Evolutionary conservation across 2,113 vertebrate species (phyloP), one percentile per base, ranked within the genome.

Genomic region (Fukomys damarensis): DNA sequence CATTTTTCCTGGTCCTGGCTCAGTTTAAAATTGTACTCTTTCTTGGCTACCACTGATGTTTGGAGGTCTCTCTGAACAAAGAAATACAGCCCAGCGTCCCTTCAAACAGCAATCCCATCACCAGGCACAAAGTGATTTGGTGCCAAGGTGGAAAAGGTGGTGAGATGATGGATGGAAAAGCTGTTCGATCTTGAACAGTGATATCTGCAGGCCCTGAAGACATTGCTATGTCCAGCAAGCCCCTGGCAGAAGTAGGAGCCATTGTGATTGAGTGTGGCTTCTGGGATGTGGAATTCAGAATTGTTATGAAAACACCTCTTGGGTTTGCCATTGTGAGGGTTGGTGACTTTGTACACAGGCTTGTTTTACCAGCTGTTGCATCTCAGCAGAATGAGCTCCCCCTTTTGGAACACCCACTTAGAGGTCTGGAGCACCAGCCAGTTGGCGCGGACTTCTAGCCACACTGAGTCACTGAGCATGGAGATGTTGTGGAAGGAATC

Each of bases 241-340:
- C 93, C 98, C 65, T 95, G 66, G 88, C 98, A 98, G 96, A 86
- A 97, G 72, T 98, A 98, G 90, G 95, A 85, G 83, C 98, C 98
- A 1, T 0, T 97, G 92, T 98, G 5, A 1, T 7, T 1, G 7
- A 0, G 8, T 0, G 35, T 66, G 5, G 97, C 96, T 0, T 72
- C 0, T 19, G n/a, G n/a, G 13, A 98, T 95, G 77, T 28, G 0
- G 70, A 96, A 70, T 2, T 93, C 65, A 1, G 43, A 4, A 58
- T 98, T 95, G 0, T 0, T 0, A 10, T 54, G n/a, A 13, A 2
- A 96, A 86, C 13, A 98, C 43, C 4, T 46, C 49, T 0, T 19
- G 81, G 76, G 76, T 70, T 0, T 76, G 81, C 94, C 92, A 2
- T 98, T 6, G 20, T 61, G 89, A n/a, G 95, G 85, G 59, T 92